These are phyloP conservation scores for Mastomys coucha DNA, from an alignment of 2,113 vertebrate genomes.

Conservation along the genomic window DNA sequence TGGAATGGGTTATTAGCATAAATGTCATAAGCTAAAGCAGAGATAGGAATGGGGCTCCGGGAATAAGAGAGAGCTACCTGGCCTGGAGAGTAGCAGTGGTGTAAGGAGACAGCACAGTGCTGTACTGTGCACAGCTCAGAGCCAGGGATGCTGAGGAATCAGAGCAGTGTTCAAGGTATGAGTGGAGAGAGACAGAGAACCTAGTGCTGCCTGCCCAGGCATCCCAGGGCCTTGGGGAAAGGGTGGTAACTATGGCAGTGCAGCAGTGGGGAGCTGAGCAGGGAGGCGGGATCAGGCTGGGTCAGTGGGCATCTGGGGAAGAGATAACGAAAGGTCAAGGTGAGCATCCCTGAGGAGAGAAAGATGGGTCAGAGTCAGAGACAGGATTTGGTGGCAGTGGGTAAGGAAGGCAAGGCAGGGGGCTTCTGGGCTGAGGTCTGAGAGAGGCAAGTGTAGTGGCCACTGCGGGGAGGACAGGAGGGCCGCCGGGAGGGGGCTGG, in stretches of 20 bases:
- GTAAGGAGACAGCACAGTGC: no score
- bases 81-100: background rate
- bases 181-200: no score
- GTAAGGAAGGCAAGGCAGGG: background rate
- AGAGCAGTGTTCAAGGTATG: rapidly evolving
- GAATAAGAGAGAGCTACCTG: background rate
- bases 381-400: background rate
- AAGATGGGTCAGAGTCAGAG: background rate
- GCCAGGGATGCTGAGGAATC: rapidly evolving
- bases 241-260: background rate
- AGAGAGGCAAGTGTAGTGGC: background rate
- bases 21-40: background rate
- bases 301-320: background rate
- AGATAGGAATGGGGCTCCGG: background rate
- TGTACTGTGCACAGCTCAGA: rapidly evolving
- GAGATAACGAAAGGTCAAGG: slow-evolving; percentile 34
- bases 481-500: background rate
- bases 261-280: background rate
- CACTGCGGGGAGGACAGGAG: background rate
- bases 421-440: slow-evolving; percentile 15
- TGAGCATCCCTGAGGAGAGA: background rate
- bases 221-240: background rate
- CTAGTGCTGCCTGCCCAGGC: no score
- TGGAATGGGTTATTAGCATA: background rate
- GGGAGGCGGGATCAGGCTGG: background rate